Base-by-base conservation (phyloP, 2,797 vertebrate species). In the Acanthurus tractus region DNA sequence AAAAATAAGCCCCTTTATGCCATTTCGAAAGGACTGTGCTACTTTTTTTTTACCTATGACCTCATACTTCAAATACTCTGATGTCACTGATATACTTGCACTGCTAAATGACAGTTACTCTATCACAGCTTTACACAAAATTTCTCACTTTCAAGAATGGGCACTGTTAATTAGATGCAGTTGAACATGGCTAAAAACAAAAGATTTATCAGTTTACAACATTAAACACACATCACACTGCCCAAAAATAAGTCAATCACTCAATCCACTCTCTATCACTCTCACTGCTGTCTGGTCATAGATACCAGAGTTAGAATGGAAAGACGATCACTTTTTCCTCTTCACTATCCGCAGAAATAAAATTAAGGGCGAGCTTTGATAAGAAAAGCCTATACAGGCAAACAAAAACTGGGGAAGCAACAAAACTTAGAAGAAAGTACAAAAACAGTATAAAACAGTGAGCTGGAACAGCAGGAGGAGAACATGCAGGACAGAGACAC, bases 131-230 rank as follows among this genome's bases (percentile, higher is more conserved):
- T 38, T 1, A 42, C 18, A 36, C 49, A 45, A 10, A 2, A 14
- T 49, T 66, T n/a, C 48, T 53, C 34, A 52, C 45, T 58, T 66
- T 48, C 34, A n/a, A 59, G 18, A 66, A 9, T 3, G 7, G 29
- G 36, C 53, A 13, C 4, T 49, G 36, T 34, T 63, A 22, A 2
- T 14, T 23, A 50, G 18, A 22, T 53, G 14, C 46, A 63, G 50
- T 42, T 53, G 38, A 62, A 54, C 0, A 2, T 53, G 0, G 22
- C 29, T 12, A 12, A 29, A 14, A 44, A 6, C 12, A 34, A 55
- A 22, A 22, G 1, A 42, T 18, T 3, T 42, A 36, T 1, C 18
- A 10, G 36, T 34, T 66, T 42, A 48, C 23, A 38, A 50, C 36
- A 52, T 44, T 38, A 44, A 25, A 52, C 46, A 53, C 18, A 59